A percentile compares a stretch with the other conserved stretches of the same genome.
Conservation (phyloP, 2,113 vertebrate genomes). For the Zosterops pallidus region DNA sequence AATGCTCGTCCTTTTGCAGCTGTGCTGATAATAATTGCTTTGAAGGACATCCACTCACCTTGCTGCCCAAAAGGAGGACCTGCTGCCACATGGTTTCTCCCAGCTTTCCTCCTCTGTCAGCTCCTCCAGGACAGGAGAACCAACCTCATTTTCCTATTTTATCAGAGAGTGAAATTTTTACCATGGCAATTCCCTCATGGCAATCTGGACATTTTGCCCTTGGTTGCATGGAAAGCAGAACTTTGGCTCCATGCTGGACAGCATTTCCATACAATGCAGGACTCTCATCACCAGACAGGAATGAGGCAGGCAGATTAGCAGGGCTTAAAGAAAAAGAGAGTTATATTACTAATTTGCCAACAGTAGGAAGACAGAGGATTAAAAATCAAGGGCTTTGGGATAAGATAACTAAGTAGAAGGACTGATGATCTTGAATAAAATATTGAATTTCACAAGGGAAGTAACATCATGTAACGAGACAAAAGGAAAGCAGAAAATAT, state of each 20-base stretch:
- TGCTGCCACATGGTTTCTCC: neutral
- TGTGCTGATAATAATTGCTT: neutral
- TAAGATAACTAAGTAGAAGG: neutral
- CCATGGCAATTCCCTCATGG: neutral
- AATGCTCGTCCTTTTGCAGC: neutral
- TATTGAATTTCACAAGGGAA: neutral
- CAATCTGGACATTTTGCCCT: neutral
- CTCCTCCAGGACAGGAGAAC: neutral
- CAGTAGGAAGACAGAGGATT: neutral
- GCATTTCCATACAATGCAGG: neutral
- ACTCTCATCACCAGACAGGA: neutral
- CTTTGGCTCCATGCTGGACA: neutral
- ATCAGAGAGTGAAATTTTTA: neutral
- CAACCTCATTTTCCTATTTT: neutral
- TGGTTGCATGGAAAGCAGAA: neutral
- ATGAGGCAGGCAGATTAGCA: neutral
- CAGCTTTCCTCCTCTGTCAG: neutral
- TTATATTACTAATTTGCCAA: neutral
- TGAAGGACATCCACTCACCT: neutral
- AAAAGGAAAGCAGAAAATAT: neutral
- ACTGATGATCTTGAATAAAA: neutral
- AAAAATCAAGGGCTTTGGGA: neutral
- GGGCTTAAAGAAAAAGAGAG: neutral
- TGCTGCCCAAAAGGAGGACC: neutral
- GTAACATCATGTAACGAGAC: neutral